phyloP scores from a whole-genome alignment of 2,113 vertebrate species.

The Cygnus buccinator region DNA sequence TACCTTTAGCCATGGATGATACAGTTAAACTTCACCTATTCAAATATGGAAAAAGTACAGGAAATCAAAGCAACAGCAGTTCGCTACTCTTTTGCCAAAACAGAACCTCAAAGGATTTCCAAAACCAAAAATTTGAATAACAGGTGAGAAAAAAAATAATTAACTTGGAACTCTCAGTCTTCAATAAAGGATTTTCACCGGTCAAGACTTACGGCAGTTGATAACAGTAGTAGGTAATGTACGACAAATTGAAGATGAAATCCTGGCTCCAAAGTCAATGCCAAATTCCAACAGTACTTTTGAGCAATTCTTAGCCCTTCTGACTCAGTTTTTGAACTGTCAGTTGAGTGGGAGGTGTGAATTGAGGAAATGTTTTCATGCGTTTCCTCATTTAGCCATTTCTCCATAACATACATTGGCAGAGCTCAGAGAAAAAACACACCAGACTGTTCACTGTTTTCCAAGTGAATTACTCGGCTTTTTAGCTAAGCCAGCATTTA shows the following conservation, averaged over 20 bases:
- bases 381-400: conserved; percentile 65
- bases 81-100: background rate
- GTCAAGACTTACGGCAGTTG: background rate
- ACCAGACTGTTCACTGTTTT: conserved; percentile 54
- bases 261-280: conserved; percentile 6
- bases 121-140: background rate
- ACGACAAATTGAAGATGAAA: conserved; percentile 32
- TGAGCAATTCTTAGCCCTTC: conserved; percentile 64
- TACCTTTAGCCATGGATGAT: background rate
- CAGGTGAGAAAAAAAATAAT: background rate
- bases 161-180: background rate
- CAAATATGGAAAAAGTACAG: background rate
- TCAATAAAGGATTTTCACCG: background rate
- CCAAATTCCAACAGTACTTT: conserved; percentile 58
- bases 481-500: conserved; percentile 41
- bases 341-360: conserved; percentile 66
- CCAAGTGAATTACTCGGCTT: conserved; percentile 63
- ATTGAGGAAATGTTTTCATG: conserved; percentile 71
- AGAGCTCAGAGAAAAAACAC: background rate
- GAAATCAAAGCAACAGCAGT: background rate
- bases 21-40: background rate
- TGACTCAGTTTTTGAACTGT: conserved; percentile 71
- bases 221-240: conserved; percentile 6
- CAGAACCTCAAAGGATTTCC: background rate
- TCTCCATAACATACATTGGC: conserved; percentile 66